These are phyloP conservation scores for Campylomormyrus numenius DNA, from an alignment of 2,113 vertebrate species.

Conservation along the genomic window DNA sequence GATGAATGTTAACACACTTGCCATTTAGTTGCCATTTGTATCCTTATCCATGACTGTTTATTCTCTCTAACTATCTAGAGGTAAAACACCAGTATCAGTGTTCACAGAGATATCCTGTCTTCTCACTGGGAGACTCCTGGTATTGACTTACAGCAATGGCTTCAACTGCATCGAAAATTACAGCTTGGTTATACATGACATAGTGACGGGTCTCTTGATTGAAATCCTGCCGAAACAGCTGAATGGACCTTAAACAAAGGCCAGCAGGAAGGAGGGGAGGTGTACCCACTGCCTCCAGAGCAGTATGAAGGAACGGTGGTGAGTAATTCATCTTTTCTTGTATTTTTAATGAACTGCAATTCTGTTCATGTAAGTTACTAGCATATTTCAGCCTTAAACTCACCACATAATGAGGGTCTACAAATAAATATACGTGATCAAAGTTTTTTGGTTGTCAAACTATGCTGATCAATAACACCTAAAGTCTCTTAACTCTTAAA, in stretches of 20 bases:
- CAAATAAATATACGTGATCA: background rate
- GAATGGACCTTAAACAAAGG: background rate
- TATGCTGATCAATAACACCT: background rate
- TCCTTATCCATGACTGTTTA: background rate
- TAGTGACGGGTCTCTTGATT: background rate
- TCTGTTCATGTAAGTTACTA: background rate
- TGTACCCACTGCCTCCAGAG: background rate
- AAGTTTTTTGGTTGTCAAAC: background rate
- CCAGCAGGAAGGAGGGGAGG: background rate
- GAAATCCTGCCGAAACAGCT: background rate
- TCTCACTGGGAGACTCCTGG: background rate
- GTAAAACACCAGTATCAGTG: background rate
- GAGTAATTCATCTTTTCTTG: background rate
- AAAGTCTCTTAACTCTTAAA: background rate
- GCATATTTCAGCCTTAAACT: background rate
- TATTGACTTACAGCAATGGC: background rate
- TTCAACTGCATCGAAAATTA: background rate
- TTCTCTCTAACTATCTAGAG: background rate
- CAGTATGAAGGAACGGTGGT: background rate
- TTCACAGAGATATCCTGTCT: background rate
- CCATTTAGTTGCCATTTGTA: background rate
- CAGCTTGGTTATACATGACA: background rate
- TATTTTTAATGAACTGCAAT: background rate
- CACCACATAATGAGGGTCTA: background rate
- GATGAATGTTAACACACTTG: background rate